Conservation (phyloP, 2,888 invertebrate species). For the Rhingia campestris region DNA sequence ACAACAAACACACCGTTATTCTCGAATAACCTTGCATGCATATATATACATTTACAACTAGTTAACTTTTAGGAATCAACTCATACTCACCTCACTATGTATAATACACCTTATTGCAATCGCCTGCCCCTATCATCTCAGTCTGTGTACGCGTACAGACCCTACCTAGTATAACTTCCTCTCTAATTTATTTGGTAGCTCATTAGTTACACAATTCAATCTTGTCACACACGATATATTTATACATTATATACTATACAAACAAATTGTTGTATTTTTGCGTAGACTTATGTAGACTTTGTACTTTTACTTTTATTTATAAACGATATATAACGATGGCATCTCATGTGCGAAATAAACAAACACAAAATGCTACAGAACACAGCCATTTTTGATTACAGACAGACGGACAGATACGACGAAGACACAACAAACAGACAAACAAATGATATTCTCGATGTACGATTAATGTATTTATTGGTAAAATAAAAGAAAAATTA, state of each 20-base stretch:
- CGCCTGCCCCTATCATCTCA: background rate
- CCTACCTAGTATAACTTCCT: background rate
- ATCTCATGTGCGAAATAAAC: constrained; percentile 43
- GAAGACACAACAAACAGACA: constrained; percentile 23
- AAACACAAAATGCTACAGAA: constrained; percentile 54
- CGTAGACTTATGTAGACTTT: constrained; percentile 63
- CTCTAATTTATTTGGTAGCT: constrained; percentile 44
- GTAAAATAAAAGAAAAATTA: constrained; percentile 63
- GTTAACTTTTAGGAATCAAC: constrained; percentile 11
- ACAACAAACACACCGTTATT: constrained; percentile 19
- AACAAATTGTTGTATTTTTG: constrained; percentile 66
- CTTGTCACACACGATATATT: constrained; percentile 65
- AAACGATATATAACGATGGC: background rate
- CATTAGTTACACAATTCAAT: constrained; percentile 52
- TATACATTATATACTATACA: constrained; percentile 46
- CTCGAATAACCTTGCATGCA: constrained; percentile 45
- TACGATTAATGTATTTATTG: constrained; percentile 68
- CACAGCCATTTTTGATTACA: constrained; percentile 65
- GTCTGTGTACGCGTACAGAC: background rate
- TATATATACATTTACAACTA: constrained; percentile 27
- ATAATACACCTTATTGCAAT: constrained; percentile 26
- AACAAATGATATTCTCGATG: constrained; percentile 33
- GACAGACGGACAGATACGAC: background rate
- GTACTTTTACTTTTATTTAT: constrained; percentile 54
- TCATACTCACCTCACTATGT: constrained; percentile 19